These are phyloP conservation scores for Drosophila sulfurigaster DNA, from an alignment of 1,140 invertebrate species.

Conservation along the genomic window DNA sequence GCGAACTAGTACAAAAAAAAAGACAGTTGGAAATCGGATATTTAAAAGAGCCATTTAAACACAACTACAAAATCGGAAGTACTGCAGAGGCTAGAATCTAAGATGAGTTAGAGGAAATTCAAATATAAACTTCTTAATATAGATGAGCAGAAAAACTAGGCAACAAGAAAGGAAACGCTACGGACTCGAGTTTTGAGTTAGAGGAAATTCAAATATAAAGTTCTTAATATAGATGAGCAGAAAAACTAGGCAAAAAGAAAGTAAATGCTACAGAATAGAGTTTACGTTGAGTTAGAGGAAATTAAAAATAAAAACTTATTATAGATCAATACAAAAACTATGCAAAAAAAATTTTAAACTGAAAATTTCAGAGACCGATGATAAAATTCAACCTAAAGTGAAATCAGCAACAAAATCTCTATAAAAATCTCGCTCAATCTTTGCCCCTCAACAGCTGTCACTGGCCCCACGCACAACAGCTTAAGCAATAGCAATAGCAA, in stretches of 20 bases:
- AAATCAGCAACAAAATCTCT: too few species aligned
- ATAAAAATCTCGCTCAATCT: too few species aligned
- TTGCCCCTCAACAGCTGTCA: too few species aligned
- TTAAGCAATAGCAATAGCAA: background rate
- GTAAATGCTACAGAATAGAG: background rate
- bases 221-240: too few species aligned
- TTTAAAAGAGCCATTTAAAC: conserved; percentile 3
- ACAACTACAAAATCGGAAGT: background rate
- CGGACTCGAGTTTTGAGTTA: background rate
- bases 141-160: background rate
- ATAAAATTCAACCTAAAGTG: too few species aligned
- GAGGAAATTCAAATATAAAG: background rate
- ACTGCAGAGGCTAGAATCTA: background rate
- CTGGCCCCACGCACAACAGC: conserved; percentile 8
- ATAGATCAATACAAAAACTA: too few species aligned
- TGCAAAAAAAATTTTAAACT: too few species aligned
- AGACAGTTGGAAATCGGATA: conserved; percentile 13
- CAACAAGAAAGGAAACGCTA: background rate
- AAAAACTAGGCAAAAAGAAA: background rate
- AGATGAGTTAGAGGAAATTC: background rate
- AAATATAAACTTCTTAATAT: too few species aligned
- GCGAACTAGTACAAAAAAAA: too few species aligned
- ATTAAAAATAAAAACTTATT: too few species aligned
- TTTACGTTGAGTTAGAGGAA: background rate
- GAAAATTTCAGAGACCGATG: too few species aligned